Percentiles rank a stretch among this genome's conserved stretches.
These are phyloP conservation scores for Buphagus erythrorhynchus DNA, from an alignment of 2,797 vertebrate genomes.

Conservation along the genomic window DNA sequence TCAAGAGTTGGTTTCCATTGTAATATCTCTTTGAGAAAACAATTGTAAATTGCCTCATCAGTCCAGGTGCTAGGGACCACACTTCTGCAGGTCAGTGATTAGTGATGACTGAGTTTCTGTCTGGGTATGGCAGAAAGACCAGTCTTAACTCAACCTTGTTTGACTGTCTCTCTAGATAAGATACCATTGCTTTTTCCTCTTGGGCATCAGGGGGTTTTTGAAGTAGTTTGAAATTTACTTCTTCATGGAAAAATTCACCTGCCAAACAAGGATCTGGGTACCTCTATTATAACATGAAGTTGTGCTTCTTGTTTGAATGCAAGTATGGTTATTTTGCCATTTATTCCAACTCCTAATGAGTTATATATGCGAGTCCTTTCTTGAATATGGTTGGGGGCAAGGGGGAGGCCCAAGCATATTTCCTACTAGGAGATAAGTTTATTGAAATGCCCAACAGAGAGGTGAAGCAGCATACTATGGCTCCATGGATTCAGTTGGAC, in stretches of 20 bases:
- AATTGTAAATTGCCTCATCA: slow-evolving; percentile 4
- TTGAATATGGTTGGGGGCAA: neutral
- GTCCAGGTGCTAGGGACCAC: neutral
- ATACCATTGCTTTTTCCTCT: neutral
- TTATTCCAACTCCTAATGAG: neutral
- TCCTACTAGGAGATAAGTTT: neutral
- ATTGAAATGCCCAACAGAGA: neutral
- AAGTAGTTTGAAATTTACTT: neutral
- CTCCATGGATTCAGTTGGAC: neutral
- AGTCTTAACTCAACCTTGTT: neutral
- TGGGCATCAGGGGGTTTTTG: neutral
- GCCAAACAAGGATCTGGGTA: neutral
- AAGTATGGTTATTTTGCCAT: neutral
- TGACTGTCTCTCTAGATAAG: neutral
- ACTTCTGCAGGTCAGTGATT: neutral
- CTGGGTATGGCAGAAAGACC: neutral
- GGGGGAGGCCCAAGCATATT: neutral
- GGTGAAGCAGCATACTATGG: fast-evolving
- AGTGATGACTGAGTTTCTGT: neutral
- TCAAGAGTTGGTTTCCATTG: neutral
- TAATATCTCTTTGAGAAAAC: neutral
- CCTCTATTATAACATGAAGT: neutral
- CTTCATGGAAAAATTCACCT: neutral
- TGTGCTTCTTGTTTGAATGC: fast-evolving
- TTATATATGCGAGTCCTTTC: neutral